Evolutionary conservation across 2,797 vertebrate genomes (phyloP).

Genomic region (Onychomys leucogaster): DNA sequence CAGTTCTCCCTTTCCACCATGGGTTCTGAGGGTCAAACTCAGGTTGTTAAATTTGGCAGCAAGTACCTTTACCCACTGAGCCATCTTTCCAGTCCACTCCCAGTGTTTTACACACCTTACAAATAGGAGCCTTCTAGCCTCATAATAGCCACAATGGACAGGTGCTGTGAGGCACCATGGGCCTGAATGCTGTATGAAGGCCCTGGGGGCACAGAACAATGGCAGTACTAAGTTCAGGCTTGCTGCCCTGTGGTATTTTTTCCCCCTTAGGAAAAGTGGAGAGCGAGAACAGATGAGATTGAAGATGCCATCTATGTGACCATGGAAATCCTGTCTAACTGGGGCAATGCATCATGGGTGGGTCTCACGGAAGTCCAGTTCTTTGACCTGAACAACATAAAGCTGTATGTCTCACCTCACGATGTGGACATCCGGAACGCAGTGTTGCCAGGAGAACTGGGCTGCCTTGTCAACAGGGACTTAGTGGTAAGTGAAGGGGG

Average conservation of each 20-base stretch:
- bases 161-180: neutral
- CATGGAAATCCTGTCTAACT: conserved; percentile 98
- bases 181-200: neutral
- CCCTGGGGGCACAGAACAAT: neutral
- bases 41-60: neutral
- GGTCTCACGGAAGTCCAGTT: conserved; percentile 97
- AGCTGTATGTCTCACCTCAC: conserved; percentile 94
- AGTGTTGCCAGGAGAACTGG: conserved; percentile 91
- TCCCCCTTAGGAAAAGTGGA: conserved; percentile 71
- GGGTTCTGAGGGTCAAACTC: neutral
- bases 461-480: conserved; percentile 92
- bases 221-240: neutral
- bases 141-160: neutral
- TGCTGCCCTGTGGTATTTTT: neutral
- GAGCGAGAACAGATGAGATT: conserved; percentile 77
- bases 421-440: conserved; percentile 94
- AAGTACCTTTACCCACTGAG: neutral
- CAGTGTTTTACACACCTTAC: neutral
- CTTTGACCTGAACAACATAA: conserved; percentile 90
- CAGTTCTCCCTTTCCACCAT: neutral
- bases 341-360: conserved; percentile 91
- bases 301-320: conserved; percentile 93
- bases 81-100: neutral
- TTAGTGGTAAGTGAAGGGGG: conserved; percentile 85
- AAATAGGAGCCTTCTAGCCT: neutral